Conservation (phyloP, 2,888 invertebrate genomes). For the Leptopilina drosophilae region DNA sequence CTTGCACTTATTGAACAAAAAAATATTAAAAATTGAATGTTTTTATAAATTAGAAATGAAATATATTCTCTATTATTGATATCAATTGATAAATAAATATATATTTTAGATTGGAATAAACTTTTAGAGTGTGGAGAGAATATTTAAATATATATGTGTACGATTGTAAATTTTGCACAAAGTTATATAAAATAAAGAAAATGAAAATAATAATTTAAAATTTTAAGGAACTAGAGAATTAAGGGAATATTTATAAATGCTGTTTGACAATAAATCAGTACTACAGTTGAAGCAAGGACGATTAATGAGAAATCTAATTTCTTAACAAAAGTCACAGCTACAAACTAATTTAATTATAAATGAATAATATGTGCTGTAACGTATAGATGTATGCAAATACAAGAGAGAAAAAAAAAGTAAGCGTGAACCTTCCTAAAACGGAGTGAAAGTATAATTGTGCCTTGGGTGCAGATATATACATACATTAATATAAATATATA, state of each 20-base stretch:
- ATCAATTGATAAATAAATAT: slow-evolving; percentile 28
- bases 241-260: slow-evolving; percentile 68
- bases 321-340: slow-evolving; percentile 49
- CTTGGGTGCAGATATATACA: slow-evolving; percentile 72
- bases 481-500: neutral
- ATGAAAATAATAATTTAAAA: slow-evolving; percentile 56
- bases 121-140: slow-evolving; percentile 34
- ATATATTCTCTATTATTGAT: slow-evolving; percentile 1
- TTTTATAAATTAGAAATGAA: neutral
- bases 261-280: slow-evolving; percentile 76
- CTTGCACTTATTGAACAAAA: slow-evolving; percentile 6
- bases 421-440: slow-evolving; percentile 69
- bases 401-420: slow-evolving; percentile 56
- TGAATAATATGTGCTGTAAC: slow-evolving; percentile 49
- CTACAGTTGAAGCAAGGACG: slow-evolving; percentile 61
- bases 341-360: slow-evolving; percentile 46
- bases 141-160: slow-evolving; percentile 52
- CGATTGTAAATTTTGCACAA: slow-evolving; percentile 75
- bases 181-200: slow-evolving; percentile 67
- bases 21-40: slow-evolving; percentile 11
- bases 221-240: slow-evolving; percentile 57
- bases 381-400: slow-evolving; percentile 49
- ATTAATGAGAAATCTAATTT: slow-evolving; percentile 52
- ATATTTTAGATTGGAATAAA: slow-evolving; percentile 38
- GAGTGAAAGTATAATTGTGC: slow-evolving; percentile 76